Percentiles rank a stretch among this genome's conserved stretches.
Evolutionary conservation across 2,888 invertebrate species (phyloP).

Genomic region (Cosmorhoe ocellata): DNA sequence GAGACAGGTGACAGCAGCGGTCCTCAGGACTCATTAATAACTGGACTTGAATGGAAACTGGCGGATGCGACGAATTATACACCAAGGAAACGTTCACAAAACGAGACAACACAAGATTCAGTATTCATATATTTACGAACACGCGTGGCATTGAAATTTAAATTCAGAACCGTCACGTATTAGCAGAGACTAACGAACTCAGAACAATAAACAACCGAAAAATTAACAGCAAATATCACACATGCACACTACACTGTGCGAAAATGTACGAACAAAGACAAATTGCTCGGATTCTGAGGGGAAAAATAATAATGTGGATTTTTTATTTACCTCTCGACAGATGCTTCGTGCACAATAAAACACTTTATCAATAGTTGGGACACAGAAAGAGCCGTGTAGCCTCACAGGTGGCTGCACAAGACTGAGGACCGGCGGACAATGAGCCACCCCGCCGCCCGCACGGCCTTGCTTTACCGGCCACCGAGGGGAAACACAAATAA

Average conservation of each 20-base stretch:
- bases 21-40: constrained; percentile 31
- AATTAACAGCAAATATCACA: constrained; percentile 37
- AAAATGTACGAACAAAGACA: constrained; percentile 29
- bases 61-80: constrained; percentile 25
- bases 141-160: constrained; percentile 32
- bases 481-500: constrained; percentile 55
- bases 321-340: constrained; percentile 54
- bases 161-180: constrained; percentile 33
- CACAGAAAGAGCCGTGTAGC: constrained; percentile 60
- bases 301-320: constrained; percentile 35
- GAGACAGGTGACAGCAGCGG: constrained; percentile 26
- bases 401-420: constrained; percentile 70
- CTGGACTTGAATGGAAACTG: constrained; percentile 29
- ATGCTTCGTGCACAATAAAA: constrained; percentile 57
- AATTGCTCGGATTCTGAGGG: constrained; percentile 36
- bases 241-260: constrained; percentile 15
- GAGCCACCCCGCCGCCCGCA: constrained; percentile 52
- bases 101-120: constrained; percentile 18
- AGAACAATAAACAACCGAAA: constrained; percentile 37
- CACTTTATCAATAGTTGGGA: constrained; percentile 55
- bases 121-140: constrained; percentile 19
- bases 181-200: constrained; percentile 37
- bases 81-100: constrained; percentile 20
- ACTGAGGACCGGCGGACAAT: constrained; percentile 51
- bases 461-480: constrained; percentile 36